These are phyloP conservation scores for Drosophila siamana DNA, from an alignment of 2,888 invertebrate species.

Conservation along the genomic window DNA sequence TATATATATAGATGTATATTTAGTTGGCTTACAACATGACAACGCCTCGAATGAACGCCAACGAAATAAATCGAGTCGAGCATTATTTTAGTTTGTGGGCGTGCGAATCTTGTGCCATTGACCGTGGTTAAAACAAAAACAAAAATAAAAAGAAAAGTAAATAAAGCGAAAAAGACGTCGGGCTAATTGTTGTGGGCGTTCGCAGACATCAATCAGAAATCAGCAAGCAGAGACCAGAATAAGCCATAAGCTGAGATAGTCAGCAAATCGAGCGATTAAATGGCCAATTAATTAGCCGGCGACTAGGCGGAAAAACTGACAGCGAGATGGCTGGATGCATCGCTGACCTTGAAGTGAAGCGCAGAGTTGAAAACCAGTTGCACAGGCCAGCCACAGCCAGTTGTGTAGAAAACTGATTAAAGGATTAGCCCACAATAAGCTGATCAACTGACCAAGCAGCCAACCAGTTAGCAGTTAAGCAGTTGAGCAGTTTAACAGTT, in stretches of 20 bases:
- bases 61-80: constrained; percentile 50
- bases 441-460: constrained; percentile 35
- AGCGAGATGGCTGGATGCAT: constrained; percentile 6
- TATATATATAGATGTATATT: too few relatives aligned
- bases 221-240: constrained; percentile 14
- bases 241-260: constrained; percentile 4
- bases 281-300: constrained; percentile 74
- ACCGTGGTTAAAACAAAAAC: constrained; percentile 57
- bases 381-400: constrained; percentile 10
- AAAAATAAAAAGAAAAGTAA: neutral
- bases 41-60: constrained; percentile 23
- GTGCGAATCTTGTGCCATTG: constrained; percentile 74
- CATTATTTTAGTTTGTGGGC: constrained; percentile 55
- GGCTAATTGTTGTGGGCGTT: constrained; percentile 74
- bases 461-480: constrained; percentile 12
- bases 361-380: constrained; percentile 53
- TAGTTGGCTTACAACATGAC: constrained; percentile 63
- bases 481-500: constrained; percentile 30
- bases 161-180: constrained; percentile 27
- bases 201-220: constrained; percentile 68
- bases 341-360: constrained; percentile 68
- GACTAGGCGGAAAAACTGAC: constrained; percentile 37
- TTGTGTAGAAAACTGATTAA: constrained; percentile 65
- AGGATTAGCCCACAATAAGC: constrained; percentile 67
- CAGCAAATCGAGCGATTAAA: constrained; percentile 77